Evolutionary conservation across 1,140 invertebrate genomes (phyloP), one percentile per base, ranked within the genome.

Genomic region (Hylyphantes graminicola): DNA sequence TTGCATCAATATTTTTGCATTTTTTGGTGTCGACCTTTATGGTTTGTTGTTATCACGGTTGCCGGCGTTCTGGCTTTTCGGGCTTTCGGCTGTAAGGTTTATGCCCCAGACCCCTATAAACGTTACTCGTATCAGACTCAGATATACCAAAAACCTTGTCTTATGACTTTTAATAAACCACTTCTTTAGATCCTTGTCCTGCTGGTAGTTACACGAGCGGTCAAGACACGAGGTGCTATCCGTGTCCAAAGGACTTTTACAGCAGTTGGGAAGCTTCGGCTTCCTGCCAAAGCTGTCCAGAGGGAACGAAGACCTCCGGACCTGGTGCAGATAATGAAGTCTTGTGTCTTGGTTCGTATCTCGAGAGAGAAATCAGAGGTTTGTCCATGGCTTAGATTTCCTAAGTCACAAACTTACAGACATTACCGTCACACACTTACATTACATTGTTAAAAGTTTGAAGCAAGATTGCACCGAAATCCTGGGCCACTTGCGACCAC

Each of bases 271-370:
- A 19, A 17, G 82, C 82, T 15, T 63, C 82, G 4, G 73, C 67
- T n/a, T 76, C 82, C 6, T 85, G 82, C 15, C 77, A 17, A n/a
- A 73, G 65, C 11, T 85, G 82, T 35, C 82, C 82, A 9, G 82
- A 85, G 0, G 82, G 64, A 3, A 76, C 48, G n/a, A 77, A 61
- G 17, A 85, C 82, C 15, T 15, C 77, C 3, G 65, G n/a, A 2
- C 51, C 48, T 6, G 82, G 82, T 8, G 73, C 82, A 6, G 74
- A 77, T 59, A 70, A 73, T 8, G 63, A 48, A 70, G 82, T 76
- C 9, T 19, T 53, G 10, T 77, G 82, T n/a, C 48, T 85, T 7
- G 51, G 72, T 85, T 54, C 68, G 82, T 75, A 74, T 63, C 12
- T 51, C 4, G 17, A 61, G 17, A 61, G 12, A 61, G 59, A 13